Evolutionary conservation across 2,113 vertebrate species (phyloP).

Genomic region (Perognathus longimembris): DNA sequence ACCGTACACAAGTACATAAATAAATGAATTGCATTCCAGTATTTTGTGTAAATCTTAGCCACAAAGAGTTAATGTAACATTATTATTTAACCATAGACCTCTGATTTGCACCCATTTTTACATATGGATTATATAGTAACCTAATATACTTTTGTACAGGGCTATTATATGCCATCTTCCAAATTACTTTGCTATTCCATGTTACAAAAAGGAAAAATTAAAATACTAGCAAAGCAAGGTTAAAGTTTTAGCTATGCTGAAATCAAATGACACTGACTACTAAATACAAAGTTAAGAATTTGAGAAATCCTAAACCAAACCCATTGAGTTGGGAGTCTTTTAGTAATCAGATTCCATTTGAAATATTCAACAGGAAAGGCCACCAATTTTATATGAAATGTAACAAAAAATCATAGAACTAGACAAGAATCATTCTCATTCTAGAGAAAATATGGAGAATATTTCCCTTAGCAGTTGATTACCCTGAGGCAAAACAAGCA

Average conservation of each 20-base stretch:
- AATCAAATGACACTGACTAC: background rate
- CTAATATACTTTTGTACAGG: background rate
- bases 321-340: background rate
- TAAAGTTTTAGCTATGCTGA: background rate
- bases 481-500: constrained; percentile 38
- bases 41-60: background rate
- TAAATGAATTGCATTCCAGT: background rate
- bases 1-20: background rate
- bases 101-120: background rate
- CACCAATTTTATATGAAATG: constrained; percentile 26
- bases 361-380: background rate
- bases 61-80: background rate
- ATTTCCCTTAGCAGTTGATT: background rate
- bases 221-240: background rate
- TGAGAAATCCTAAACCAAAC: constrained; percentile 4
- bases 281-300: background rate
- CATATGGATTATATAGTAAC: background rate
- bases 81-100: background rate
- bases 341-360: background rate
- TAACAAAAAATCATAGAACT: constrained; percentile 18
- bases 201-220: background rate
- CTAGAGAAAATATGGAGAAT: background rate
- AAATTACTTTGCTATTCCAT: constrained; percentile 7
- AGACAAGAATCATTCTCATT: constrained; percentile 22
- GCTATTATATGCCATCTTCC: background rate